Evolutionary conservation across 2,113 vertebrate species (phyloP).

Genomic region (Nematolebias whitei): DNA sequence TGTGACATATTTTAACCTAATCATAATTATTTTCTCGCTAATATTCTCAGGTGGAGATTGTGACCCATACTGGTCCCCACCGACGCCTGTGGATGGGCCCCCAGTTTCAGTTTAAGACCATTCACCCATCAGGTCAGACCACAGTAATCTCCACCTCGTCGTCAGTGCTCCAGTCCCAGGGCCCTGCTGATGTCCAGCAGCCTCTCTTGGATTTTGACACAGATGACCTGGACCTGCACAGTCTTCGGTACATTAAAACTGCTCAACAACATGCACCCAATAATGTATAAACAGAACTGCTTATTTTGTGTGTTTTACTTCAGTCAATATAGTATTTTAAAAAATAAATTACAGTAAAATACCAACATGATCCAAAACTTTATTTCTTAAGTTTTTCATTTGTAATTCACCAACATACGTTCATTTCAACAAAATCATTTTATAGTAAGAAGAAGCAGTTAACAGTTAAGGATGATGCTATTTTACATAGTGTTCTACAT

Average conservation of each 20-base stretch:
- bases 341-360: no score
- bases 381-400: no score
- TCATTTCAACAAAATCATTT: background rate
- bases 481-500: background rate
- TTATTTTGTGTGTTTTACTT: no score
- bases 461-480: background rate
- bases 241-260: constrained; percentile 87
- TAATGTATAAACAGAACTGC: no score
- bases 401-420: no score
- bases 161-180: constrained; percentile 95
- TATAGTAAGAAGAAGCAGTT: background rate
- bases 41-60: constrained; percentile 93
- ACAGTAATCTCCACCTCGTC: constrained; percentile 98
- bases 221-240: constrained; percentile 95
- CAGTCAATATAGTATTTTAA: no score
- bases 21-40: background rate
- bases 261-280: background rate
- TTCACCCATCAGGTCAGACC: constrained; percentile 97
- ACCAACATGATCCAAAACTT: no score
- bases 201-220: constrained; percentile 96
- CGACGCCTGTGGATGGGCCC: constrained; percentile 98
- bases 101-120: constrained; percentile 99
- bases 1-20: background rate
- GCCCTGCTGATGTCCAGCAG: constrained; percentile 90
- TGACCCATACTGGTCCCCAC: constrained; percentile 96